Evolutionary conservation across 2,888 invertebrate genomes (phyloP).

Genomic region (Agrotis segetum): DNA sequence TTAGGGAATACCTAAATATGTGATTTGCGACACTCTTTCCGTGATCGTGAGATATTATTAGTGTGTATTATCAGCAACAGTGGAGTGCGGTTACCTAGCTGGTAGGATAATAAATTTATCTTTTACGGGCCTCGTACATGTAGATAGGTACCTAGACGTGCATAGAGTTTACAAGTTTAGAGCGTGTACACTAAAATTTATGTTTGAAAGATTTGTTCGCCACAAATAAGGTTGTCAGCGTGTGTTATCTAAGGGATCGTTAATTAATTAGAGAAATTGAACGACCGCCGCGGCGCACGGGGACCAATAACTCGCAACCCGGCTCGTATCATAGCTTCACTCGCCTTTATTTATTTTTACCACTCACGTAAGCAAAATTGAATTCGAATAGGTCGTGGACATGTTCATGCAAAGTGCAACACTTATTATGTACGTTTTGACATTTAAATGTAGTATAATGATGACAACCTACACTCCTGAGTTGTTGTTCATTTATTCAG

Average conservation of each 20-base stretch:
- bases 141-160: slow-evolving; percentile 77
- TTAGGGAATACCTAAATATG: slow-evolving; percentile 68
- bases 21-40: slow-evolving; percentile 60
- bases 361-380: slow-evolving; percentile 90
- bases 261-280: slow-evolving; percentile 91
- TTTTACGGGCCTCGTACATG: slow-evolving; percentile 79
- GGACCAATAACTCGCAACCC: slow-evolving; percentile 90
- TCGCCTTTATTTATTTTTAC: slow-evolving; percentile 89
- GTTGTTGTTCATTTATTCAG: slow-evolving; percentile 57
- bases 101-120: slow-evolving; percentile 79
- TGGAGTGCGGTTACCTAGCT: slow-evolving; percentile 64
- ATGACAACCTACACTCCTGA: slow-evolving; percentile 59
- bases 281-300: slow-evolving; percentile 86
- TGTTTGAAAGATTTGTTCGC: slow-evolving; percentile 90
- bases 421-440: slow-evolving; percentile 66
- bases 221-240: slow-evolving; percentile 91
- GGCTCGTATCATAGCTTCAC: slow-evolving; percentile 89
- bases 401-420: slow-evolving; percentile 73
- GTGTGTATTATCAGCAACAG: slow-evolving; percentile 72
- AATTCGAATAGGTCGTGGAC: slow-evolving; percentile 83
- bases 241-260: slow-evolving; percentile 90
- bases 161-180: slow-evolving; percentile 89
- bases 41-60: slow-evolving; percentile 71
- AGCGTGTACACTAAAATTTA: slow-evolving; percentile 90
- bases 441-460: slow-evolving; percentile 64